phyloP scores from a whole-genome alignment of 1,140 invertebrate genomes.

The Maniola jurtina region DNA sequence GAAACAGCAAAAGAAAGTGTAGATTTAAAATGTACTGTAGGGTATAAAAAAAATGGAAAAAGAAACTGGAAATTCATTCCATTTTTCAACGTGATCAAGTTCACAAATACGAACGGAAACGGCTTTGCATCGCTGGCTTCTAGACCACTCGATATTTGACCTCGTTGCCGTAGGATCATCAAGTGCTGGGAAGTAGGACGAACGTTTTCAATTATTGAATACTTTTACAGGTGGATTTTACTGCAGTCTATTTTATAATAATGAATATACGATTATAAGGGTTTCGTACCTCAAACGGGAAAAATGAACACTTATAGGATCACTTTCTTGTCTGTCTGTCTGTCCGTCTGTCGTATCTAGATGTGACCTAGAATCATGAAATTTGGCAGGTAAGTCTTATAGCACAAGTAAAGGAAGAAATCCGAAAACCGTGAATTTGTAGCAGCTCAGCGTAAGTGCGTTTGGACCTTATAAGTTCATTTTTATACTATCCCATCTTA shows the following conservation, averaged over 20 bases:
- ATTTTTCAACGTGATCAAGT: background rate
- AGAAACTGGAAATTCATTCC: background rate
- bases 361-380: too few relatives aligned
- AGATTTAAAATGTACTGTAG: too few relatives aligned
- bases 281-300: too few relatives aligned
- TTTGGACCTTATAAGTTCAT: background rate
- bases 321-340: too few relatives aligned
- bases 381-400: too few relatives aligned
- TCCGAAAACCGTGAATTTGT: too few relatives aligned
- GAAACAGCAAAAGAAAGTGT: too few relatives aligned
- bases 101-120: background rate
- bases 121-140: background rate
- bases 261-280: background rate
- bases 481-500: background rate
- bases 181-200: background rate
- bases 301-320: too few relatives aligned
- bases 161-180: background rate
- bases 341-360: too few relatives aligned
- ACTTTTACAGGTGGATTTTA: conserved; percentile 1
- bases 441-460: too few relatives aligned
- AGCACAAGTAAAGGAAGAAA: too few relatives aligned
- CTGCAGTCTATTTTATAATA: background rate
- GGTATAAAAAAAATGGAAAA: background rate
- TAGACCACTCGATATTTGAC: conserved; percentile 1
- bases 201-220: conserved; percentile 1